These are phyloP conservation scores for Callaeas wilsoni DNA, from an alignment of 2,113 vertebrate genomes.

Conservation along the genomic window DNA sequence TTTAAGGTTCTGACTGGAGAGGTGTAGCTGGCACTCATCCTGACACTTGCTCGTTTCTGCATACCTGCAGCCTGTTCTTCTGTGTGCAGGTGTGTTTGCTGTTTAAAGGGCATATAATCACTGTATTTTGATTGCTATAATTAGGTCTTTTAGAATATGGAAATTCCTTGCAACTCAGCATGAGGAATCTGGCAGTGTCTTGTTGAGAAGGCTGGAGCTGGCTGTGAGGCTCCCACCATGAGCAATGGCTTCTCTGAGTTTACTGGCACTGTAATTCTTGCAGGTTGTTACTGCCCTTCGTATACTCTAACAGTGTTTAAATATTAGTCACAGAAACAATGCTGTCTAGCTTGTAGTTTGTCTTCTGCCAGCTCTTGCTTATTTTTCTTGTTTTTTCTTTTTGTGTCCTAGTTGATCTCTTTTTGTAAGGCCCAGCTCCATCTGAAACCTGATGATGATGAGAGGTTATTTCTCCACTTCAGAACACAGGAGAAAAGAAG, in stretches of 20 bases:
- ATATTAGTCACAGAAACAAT: neutral
- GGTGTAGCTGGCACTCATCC: neutral
- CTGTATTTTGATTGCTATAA: neutral
- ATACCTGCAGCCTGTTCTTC: neutral
- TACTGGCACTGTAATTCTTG: neutral
- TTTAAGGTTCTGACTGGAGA: neutral
- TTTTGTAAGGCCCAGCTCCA: neutral
- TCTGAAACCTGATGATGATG: neutral
- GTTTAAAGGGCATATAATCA: neutral
- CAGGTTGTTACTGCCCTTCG: neutral
- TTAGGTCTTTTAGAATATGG: neutral
- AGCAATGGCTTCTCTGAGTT: neutral
- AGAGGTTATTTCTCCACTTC: neutral
- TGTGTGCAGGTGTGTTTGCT: neutral
- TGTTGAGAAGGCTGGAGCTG: neutral
- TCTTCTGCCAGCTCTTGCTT: neutral
- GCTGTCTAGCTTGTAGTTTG: neutral
- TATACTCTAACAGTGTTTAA: neutral
- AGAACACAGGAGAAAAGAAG: neutral
- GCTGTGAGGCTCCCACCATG: neutral
- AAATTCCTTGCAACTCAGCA: neutral
- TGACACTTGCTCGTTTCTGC: accelerated
- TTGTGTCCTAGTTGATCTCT: neutral
- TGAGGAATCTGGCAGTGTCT: neutral
- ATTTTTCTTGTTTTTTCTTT: neutral